Percentiles rank a stretch among this genome's conserved stretches.
phyloP scores from a whole-genome alignment of 1,140 invertebrate genomes.

The Penaeus chinensis region DNA sequence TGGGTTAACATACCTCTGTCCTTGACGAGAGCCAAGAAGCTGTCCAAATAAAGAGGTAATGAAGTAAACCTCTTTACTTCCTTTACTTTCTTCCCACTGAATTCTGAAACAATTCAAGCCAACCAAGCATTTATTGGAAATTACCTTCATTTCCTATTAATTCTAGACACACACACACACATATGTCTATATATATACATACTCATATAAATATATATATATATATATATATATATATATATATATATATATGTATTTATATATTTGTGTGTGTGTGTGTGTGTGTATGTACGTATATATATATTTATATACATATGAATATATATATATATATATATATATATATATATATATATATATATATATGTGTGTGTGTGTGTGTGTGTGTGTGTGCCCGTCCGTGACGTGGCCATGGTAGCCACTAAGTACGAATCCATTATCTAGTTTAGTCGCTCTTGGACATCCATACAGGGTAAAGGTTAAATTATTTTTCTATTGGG shows the following conservation, averaged over 20 bases:
- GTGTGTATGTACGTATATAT: not conserved
- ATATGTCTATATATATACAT: slow-evolving; percentile 4
- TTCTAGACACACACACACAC: not conserved
- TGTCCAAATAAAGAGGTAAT: no score
- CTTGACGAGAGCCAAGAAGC: no score
- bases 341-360: slow-evolving; percentile 22
- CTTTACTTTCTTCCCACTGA: no score
- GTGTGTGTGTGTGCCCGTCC: not conserved
- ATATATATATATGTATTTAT: slow-evolving; percentile 12
- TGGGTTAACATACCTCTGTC: no score
- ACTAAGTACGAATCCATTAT: no score
- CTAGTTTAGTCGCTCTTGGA: no score
- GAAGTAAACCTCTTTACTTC: no score
- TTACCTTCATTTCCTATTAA: not conserved
- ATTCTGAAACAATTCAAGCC: no score
- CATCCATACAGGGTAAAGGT: no score
- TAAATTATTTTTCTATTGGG: no score
- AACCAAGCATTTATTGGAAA: not conserved
- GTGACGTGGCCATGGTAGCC: no score
- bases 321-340: slow-evolving; percentile 11
- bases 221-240: not conserved
- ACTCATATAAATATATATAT: slow-evolving; percentile 3
- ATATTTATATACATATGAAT: slow-evolving; percentile 10
- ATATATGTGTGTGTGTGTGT: not conserved
- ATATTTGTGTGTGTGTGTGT: slow-evolving; percentile 9